Evolutionary conservation across 2,888 invertebrate species (phyloP).

Genomic region (Agrotis puta): DNA sequence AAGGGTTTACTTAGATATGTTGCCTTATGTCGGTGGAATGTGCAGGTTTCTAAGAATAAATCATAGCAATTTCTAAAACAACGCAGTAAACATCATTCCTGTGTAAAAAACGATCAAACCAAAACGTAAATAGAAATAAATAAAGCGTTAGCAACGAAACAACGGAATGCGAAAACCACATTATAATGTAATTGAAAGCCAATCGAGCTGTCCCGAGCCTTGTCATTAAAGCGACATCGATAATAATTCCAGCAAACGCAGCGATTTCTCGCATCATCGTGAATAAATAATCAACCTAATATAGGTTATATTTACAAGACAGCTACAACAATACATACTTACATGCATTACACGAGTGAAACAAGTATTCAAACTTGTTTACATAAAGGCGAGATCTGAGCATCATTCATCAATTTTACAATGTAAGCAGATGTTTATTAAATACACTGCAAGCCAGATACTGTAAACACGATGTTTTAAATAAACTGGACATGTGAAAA

Average conservation of each 20-base stretch:
- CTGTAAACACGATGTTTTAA: conserved; percentile 51
- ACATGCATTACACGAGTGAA: conserved; percentile 18
- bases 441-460: conserved; percentile 31
- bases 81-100: neutral
- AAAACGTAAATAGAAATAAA: neutral
- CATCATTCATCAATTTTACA: conserved; percentile 50
- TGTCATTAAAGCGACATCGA: conserved; percentile 23
- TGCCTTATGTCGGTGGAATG: conserved; percentile 10
- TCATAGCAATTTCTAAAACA: neutral
- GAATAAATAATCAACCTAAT: conserved; percentile 52
- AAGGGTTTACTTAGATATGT: conserved; percentile 14
- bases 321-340: conserved; percentile 28
- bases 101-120: neutral
- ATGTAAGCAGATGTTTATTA: conserved; percentile 53
- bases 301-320: conserved; percentile 38
- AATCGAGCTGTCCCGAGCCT: conserved; percentile 17
- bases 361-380: conserved; percentile 54
- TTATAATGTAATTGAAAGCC: conserved; percentile 36
- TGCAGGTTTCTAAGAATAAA: conserved; percentile 18
- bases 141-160: neutral
- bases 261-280: conserved; percentile 38
- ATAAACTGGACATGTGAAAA: conserved; percentile 53
- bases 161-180: conserved; percentile 25
- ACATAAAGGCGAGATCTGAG: conserved; percentile 43
- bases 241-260: conserved; percentile 38